Percentiles rank a stretch among this genome's conserved stretches.
These are phyloP conservation scores for Echiichthys vipera DNA, from an alignment of 2,797 vertebrate species.

Conservation along the genomic window DNA sequence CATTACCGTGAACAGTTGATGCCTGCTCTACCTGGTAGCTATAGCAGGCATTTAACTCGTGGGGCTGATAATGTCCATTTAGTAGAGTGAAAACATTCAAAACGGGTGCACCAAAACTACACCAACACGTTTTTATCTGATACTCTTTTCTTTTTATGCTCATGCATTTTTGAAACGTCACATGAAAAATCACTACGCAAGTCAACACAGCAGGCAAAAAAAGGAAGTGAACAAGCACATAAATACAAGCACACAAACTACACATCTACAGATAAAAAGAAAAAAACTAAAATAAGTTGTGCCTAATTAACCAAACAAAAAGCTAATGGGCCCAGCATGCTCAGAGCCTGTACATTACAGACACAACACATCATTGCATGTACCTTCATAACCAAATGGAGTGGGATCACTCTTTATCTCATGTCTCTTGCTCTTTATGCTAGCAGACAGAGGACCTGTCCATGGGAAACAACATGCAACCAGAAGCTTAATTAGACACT, in stretches of 20 bases:
- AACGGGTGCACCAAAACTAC: too few species aligned
- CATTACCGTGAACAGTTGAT: too few species aligned
- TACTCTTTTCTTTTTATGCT: neutral
- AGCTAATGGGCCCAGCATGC: conserved; percentile 49
- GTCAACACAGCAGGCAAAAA: conserved; percentile 17
- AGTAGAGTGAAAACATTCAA: too few species aligned
- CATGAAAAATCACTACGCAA: conserved; percentile 18
- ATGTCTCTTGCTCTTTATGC: conserved; percentile 93
- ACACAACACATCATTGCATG: neutral
- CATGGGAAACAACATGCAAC: conserved; percentile 58
- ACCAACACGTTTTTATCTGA: neutral
- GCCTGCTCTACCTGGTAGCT: too few species aligned
- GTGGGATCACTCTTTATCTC: conserved; percentile 96
- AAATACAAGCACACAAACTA: neutral
- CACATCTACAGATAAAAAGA: neutral
- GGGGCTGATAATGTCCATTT: too few species aligned
- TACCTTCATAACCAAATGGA: conserved; percentile 95
- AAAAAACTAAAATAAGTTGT: neutral
- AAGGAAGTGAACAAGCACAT: conserved; percentile 9
- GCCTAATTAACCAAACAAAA: neutral
- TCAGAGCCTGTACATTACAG: conserved; percentile 11
- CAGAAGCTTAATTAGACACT: conserved; percentile 24
- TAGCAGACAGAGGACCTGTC: conserved; percentile 90
- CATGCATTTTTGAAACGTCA: conserved; percentile 37
- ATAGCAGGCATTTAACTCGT: too few species aligned